These are phyloP conservation scores for Plumapathes pennacea DNA, from an alignment of 92 coral and sea anemone genomes.

Conservation along the genomic window DNA sequence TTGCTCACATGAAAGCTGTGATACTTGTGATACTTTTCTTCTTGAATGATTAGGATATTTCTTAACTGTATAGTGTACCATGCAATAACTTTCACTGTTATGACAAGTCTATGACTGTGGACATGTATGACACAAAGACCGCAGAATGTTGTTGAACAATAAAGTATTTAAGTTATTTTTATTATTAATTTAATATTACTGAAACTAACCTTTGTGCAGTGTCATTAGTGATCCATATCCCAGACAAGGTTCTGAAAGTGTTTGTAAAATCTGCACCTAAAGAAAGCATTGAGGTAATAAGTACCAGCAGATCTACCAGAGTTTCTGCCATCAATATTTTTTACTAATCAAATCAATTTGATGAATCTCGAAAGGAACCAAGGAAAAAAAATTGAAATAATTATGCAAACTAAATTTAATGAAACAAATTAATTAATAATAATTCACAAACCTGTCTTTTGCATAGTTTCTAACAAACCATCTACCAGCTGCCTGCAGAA, in stretches of 20 bases:
- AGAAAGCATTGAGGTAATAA: not conserved
- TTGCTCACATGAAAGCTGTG: too few relatives aligned
- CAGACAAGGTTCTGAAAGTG: slow-evolving; percentile 54
- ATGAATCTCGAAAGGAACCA: not conserved
- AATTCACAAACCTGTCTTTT: slow-evolving; percentile 57
- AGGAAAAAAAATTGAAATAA: not conserved
- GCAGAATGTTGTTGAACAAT: too few relatives aligned
- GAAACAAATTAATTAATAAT: not conserved
- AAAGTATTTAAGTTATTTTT: too few relatives aligned
- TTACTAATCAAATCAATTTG: not conserved
- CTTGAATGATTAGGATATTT: too few relatives aligned
- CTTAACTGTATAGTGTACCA: too few relatives aligned
- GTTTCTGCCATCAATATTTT: too few relatives aligned
- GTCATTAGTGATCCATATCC: slow-evolving; percentile 23
- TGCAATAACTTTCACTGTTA: too few relatives aligned
- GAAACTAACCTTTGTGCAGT: slow-evolving; percentile 23
- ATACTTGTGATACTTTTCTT: too few relatives aligned
- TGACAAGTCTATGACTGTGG: too few relatives aligned
- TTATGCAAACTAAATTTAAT: not conserved
- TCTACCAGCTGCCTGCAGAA: slow-evolving; percentile 62
- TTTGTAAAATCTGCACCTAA: slow-evolving; percentile 84
- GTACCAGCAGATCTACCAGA: not conserved
- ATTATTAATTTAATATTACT: not conserved
- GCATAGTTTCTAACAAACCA: slow-evolving; percentile 70
- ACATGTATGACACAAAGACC: too few relatives aligned